A percentile compares a stretch with the other conserved stretches of the same genome.
Conservation (phyloP, 2,888 invertebrate species). For the Cheilosia impressa region DNA sequence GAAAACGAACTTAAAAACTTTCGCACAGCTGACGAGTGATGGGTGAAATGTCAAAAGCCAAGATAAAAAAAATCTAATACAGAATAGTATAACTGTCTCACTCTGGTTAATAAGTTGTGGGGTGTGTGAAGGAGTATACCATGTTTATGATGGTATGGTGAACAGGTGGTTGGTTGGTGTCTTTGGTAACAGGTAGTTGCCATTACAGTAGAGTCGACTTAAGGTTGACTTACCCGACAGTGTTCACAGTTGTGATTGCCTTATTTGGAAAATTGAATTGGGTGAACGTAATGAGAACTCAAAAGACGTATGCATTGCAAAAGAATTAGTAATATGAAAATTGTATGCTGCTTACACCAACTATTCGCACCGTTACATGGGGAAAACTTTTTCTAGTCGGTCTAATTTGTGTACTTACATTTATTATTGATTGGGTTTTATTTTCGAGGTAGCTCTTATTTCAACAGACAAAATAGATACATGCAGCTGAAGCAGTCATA, state of each 20-base stretch:
- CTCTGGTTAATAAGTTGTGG: neutral
- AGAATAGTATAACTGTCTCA: slow-evolving; percentile 1
- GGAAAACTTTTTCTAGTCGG: no score
- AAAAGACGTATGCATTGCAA: neutral
- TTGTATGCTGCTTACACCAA: no score
- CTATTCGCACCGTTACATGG: no score
- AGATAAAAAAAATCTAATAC: neutral
- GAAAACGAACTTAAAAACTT: slow-evolving; percentile 59
- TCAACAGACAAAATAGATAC: no score
- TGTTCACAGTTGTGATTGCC: no score
- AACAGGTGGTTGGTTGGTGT: slow-evolving; percentile 61
- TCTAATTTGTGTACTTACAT: no score
- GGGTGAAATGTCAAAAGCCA: slow-evolving; percentile 59
- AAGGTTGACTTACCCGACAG: neutral
- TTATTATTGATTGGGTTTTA: no score
- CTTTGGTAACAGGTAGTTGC: slow-evolving; percentile 12
- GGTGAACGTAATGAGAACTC: neutral
- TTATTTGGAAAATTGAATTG: no score
- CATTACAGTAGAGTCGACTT: slow-evolving; percentile 6
- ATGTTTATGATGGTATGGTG: neutral
- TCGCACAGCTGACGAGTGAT: slow-evolving; percentile 61
- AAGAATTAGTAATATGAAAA: neutral
- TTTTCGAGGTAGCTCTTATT: no score
- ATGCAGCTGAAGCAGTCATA: no score
- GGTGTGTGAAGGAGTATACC: slow-evolving; percentile 10